Percentiles rank a stretch among this genome's conserved stretches.
These are phyloP conservation scores for Papilio demoleus DNA, from an alignment of 2,888 invertebrate species.

Conservation along the genomic window DNA sequence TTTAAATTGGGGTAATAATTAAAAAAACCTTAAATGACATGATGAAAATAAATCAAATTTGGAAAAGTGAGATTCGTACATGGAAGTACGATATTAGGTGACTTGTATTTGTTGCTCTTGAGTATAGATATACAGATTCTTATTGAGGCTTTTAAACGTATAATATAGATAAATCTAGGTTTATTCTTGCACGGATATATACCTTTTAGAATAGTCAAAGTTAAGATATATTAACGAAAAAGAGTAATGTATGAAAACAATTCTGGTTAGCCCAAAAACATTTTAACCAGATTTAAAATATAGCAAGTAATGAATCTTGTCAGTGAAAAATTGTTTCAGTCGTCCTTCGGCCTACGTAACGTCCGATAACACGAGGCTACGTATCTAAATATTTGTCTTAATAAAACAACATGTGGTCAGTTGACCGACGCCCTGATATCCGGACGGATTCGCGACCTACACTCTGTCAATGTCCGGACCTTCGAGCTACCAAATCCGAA, in stretches of 20 bases:
- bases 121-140: no score
- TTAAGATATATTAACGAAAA: no score
- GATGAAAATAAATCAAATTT: no score
- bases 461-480: conserved; percentile 76
- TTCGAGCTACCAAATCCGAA: conserved; percentile 68
- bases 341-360: conserved; percentile 30
- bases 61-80: no score
- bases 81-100: no score
- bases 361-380: conserved; percentile 38
- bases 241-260: conserved; percentile 15
- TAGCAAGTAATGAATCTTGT: conserved; percentile 28
- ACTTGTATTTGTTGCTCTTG: no score
- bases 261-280: background rate
- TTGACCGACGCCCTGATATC: conserved; percentile 45
- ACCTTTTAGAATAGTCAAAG: no score
- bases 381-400: conserved; percentile 46
- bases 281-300: conserved; percentile 30
- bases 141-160: no score
- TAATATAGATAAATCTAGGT: no score
- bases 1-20: no score
- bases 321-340: conserved; percentile 35
- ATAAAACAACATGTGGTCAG: conserved; percentile 49
- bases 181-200: no score
- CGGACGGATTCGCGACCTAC: conserved; percentile 46
- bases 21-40: no score